Percentiles rank a stretch among this genome's conserved stretches.
Evolutionary conservation across 2,113 vertebrate genomes (phyloP).

Genomic region (Gavia stellata): DNA sequence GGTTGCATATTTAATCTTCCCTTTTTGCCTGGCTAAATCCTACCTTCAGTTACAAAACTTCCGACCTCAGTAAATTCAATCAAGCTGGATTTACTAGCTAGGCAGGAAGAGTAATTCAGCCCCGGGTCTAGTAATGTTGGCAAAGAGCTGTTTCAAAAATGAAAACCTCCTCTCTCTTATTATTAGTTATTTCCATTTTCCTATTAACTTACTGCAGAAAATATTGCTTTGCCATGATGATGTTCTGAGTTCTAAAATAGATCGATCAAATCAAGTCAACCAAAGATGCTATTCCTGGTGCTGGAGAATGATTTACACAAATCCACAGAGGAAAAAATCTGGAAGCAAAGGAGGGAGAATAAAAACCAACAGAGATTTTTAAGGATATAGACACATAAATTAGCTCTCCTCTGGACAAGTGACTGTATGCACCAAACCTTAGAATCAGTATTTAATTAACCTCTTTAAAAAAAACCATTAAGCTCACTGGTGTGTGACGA

Average conservation of each 20-base stretch:
- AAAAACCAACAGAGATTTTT: neutral
- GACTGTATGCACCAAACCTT: neutral
- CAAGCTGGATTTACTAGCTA: neutral
- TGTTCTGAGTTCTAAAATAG: neutral
- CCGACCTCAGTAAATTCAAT: neutral
- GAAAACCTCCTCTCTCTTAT: neutral
- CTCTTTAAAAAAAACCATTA: neutral
- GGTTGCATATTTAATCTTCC: neutral
- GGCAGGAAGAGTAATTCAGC: neutral
- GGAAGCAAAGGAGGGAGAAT: neutral
- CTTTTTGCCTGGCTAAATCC: neutral
- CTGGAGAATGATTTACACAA: conserved; percentile 10
- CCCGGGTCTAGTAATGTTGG: neutral
- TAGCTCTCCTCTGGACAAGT: neutral
- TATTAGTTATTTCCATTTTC: conserved; percentile 40
- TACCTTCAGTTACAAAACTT: neutral
- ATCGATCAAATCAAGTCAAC: neutral
- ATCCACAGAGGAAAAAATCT: neutral
- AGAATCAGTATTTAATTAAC: conserved; percentile 41
- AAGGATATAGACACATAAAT: neutral
- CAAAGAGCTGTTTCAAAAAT: neutral
- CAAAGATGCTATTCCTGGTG: neutral
- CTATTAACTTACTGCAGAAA: conserved; percentile 29
- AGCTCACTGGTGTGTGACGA: neutral
- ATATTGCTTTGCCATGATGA: neutral